Percentiles rank a stretch among this genome's conserved stretches.
Conservation (phyloP, 2,888 invertebrate species). For the Ephialtes manifestator region DNA sequence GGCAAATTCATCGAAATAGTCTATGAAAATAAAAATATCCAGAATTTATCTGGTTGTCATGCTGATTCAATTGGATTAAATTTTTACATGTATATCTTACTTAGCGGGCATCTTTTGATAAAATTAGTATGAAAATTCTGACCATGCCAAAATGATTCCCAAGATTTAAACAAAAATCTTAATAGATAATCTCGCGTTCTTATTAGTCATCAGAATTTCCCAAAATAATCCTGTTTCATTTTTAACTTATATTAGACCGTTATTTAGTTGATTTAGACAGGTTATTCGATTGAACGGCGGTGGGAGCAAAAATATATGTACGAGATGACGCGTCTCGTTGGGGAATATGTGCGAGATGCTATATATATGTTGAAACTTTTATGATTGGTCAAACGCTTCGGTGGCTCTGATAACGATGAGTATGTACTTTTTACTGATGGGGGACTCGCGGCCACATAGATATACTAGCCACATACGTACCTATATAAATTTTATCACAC, state of each 20-base stretch:
- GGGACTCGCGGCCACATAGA: neutral
- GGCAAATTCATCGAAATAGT: too few relatives aligned
- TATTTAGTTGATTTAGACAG: neutral
- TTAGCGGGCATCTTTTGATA: neutral
- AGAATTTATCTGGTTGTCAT: too few relatives aligned
- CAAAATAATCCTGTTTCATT: neutral
- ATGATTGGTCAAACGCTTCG: conserved; percentile 42
- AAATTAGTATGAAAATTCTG: neutral
- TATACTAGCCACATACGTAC: neutral
- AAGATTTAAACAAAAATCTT: neutral
- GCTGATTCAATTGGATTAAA: too few relatives aligned
- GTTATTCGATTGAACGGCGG: conserved; percentile 23
- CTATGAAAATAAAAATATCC: too few relatives aligned
- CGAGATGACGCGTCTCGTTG: neutral
- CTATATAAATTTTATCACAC: conserved; percentile 4
- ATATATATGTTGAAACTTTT: neutral
- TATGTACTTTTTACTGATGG: conserved; percentile 23
- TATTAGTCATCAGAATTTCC: neutral
- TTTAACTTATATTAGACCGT: neutral
- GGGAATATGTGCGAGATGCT: neutral
- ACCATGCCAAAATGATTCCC: neutral
- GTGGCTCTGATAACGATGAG: conserved; percentile 43
- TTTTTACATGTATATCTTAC: too few relatives aligned
- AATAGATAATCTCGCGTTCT: neutral
- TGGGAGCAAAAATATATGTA: conserved; percentile 11